Evolutionary conservation across 1,140 invertebrate genomes (phyloP), one percentile per base, ranked within the genome.

Genomic region (Maconellicoccus hirsutus): DNA sequence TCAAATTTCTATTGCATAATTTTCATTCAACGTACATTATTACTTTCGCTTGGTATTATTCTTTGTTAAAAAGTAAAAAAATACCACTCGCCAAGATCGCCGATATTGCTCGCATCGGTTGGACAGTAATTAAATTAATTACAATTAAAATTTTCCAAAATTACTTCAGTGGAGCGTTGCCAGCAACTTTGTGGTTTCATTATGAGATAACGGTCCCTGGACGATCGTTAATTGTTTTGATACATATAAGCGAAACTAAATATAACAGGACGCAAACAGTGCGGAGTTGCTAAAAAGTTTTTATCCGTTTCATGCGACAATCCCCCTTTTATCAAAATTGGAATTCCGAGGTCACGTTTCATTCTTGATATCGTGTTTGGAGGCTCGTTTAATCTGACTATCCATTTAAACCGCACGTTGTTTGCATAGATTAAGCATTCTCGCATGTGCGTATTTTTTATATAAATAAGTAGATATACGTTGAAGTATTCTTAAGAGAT

Each of bases 161-260:
- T 66, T 66, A 25, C 25, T 66, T 1, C 19, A 16, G 42, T 25
- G 61, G 61, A 66, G 25, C 16, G 21, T 23, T 66, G 61, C 61
- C 61, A 66, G 8, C 8, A 66, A 66, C 21, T 8, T 23, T 8
- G 61, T 19, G 61, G 25, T 66, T 66, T 66, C 61, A 26, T 66
- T 66, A 66, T 26, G 61, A 66, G 61, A 66, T 66, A 66, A 25
- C 22, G 61, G 61, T 66, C 61, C 61, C 61, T 14, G 61, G 61
- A 66, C 61, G 61, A 26, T 66, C 61, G 61, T 66, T 66, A 66
- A 66, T 66, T 66, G 19, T 66, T 66, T 66, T 66, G 61, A 66
- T 66, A 66, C n/a, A 59, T 66, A 66, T 66, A 66, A 66, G 25
- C 25, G 61, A 22, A 19, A 26, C 42, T 4, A 52, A 52, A 52